phyloP scores from a whole-genome alignment of 2,113 vertebrate species.

The Gnathonemus echidnorhynchus region DNA sequence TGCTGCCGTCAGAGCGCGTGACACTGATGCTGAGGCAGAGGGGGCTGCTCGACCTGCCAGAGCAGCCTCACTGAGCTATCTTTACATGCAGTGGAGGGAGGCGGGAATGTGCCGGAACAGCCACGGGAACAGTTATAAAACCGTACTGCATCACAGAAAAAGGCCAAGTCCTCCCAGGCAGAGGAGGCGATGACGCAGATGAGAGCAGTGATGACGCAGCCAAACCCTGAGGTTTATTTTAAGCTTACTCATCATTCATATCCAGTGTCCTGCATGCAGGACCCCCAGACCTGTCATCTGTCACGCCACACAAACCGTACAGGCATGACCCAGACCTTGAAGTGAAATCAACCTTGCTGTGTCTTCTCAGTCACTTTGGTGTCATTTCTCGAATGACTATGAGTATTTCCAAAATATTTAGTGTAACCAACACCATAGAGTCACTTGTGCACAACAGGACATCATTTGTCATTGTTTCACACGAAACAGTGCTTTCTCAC shows the following conservation, averaged over 20 bases:
- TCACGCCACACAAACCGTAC: not conserved
- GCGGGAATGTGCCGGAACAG: not conserved
- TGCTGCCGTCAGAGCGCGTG: conserved; percentile 39
- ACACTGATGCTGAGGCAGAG: conserved; percentile 31
- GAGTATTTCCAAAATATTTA: not conserved
- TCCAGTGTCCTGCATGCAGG: not conserved
- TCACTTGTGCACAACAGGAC: not conserved
- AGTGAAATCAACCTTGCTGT: not conserved
- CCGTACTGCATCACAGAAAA: conserved; percentile 29
- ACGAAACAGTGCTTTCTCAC: not conserved
- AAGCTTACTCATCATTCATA: conserved; percentile 11
- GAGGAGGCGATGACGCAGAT: conserved; percentile 35
- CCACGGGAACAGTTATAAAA: conserved; percentile 31
- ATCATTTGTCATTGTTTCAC: not conserved
- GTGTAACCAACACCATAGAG: not conserved
- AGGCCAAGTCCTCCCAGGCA: conserved; percentile 20
- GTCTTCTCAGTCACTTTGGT: not conserved
- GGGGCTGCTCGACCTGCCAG: not conserved
- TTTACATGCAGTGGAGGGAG: conserved; percentile 20
- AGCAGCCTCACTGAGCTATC: not conserved
- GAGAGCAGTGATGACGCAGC: conserved; percentile 33
- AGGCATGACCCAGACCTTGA: not conserved
- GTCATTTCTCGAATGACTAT: not conserved
- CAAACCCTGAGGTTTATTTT: not conserved
- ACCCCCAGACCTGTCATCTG: not conserved